phyloP scores from a whole-genome alignment of 64 coral and sea anemone genomes.

The Pocillopora damicornis region DNA sequence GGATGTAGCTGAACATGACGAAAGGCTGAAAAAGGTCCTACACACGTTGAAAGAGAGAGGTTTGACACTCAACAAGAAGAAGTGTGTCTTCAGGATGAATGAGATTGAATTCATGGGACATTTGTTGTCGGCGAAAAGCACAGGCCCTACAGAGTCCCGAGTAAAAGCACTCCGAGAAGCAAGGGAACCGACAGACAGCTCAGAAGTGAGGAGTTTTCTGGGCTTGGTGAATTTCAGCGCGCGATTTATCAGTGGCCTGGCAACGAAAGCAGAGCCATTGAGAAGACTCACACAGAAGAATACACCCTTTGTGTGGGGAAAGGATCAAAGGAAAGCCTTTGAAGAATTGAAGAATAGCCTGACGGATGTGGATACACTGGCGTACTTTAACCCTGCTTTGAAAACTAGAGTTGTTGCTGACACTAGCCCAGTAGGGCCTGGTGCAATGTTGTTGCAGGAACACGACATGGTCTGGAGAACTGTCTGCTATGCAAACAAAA shows the following conservation, averaged over 20 bases:
- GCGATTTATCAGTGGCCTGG: constrained; percentile 25
- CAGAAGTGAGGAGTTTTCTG: constrained; percentile 22
- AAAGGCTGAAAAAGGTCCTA: neutral
- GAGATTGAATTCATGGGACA: neutral
- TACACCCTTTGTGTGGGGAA: neutral
- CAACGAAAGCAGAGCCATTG: constrained; percentile 11
- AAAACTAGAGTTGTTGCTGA: constrained; percentile 16
- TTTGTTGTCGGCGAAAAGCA: neutral
- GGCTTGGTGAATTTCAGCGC: neutral
- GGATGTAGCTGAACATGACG: neutral
- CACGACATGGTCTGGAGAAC: constrained; percentile 1
- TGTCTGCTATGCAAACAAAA: constrained; percentile 23
- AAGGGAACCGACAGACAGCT: neutral
- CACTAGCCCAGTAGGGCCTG: constrained; percentile 39
- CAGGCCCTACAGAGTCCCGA: constrained; percentile 3
- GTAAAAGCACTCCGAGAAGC: constrained; percentile 33
- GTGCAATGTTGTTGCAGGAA: constrained; percentile 13
- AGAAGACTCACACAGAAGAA: constrained; percentile 7
- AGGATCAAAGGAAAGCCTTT: constrained; percentile 15
- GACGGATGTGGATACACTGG: neutral
- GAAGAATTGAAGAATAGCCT: constrained; percentile 1
- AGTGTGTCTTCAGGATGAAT: neutral
- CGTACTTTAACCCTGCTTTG: constrained; percentile 10
- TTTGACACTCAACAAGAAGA: neutral
- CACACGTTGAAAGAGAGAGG: neutral